Conservation (phyloP, 1,140 invertebrate genomes). For the Ruditapes philippinarum region DNA sequence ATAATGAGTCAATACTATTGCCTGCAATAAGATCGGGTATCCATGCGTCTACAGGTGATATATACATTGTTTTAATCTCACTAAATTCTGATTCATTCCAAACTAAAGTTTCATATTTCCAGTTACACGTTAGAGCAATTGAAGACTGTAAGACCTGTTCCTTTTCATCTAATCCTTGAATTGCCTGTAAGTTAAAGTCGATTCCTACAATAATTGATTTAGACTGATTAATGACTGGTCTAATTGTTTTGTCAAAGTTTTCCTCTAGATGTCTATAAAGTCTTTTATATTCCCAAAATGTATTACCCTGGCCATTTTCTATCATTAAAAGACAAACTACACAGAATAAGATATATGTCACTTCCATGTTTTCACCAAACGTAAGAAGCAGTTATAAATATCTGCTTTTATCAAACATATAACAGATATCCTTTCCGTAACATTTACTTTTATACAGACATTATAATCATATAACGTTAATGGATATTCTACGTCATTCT, state of each 20-base stretch:
- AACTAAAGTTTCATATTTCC: slow-evolving; percentile 44
- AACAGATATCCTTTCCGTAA: too few species aligned
- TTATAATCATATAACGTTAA: too few species aligned
- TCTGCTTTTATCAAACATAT: too few species aligned
- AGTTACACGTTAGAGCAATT: neutral
- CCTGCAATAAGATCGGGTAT: slow-evolving; percentile 28
- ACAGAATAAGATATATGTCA: too few species aligned
- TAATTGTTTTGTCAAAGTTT: neutral
- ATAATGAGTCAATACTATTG: neutral
- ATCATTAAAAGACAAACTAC: neutral
- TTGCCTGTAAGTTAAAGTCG: neutral
- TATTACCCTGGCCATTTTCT: neutral
- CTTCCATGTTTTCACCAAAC: too few species aligned
- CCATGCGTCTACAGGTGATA: slow-evolving; percentile 4
- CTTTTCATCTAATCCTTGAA: slow-evolving; percentile 46
- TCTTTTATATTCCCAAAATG: neutral
- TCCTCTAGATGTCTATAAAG: neutral
- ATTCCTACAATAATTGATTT: neutral
- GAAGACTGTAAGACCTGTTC: neutral
- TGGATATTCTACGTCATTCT: too few species aligned
- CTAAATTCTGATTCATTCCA: slow-evolving; percentile 40
- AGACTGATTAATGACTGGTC: slow-evolving; percentile 18
- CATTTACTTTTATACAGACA: too few species aligned
- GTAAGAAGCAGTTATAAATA: too few species aligned
- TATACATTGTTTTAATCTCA: neutral